phyloP scores from a whole-genome alignment of 2,888 invertebrate species.

The Marronus borbonicus region DNA sequence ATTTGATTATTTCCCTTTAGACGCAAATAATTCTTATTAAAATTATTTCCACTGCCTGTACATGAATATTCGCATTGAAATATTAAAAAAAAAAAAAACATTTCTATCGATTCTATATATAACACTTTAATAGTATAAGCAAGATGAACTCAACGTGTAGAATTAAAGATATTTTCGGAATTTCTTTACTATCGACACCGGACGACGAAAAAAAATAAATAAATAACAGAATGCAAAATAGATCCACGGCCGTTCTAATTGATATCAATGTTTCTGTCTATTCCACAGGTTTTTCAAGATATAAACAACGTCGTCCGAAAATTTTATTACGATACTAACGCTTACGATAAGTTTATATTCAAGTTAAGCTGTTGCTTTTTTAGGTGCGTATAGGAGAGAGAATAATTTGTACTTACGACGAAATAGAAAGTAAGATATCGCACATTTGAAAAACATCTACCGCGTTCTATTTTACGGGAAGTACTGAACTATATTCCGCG shows the following conservation, averaged over 20 bases:
- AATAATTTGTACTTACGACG: slow-evolving; percentile 31
- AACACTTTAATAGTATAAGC: slow-evolving; percentile 20
- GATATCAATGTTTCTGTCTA: neutral
- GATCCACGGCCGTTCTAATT: neutral
- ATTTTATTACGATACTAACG: neutral
- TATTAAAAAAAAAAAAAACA: neutral
- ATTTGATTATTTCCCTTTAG: slow-evolving; percentile 10
- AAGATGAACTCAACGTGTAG: slow-evolving; percentile 21
- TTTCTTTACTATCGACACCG: neutral
- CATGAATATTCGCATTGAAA: neutral
- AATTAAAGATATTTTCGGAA: slow-evolving; percentile 10
- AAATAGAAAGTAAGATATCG: slow-evolving; percentile 28
- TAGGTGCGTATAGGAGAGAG: neutral
- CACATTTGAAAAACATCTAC: slow-evolving; percentile 41
- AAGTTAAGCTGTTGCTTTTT: neutral
- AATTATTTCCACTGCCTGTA: neutral
- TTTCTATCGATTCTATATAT: slow-evolving; percentile 32
- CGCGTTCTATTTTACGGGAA: slow-evolving; percentile 44
- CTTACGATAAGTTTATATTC: neutral
- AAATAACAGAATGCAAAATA: slow-evolving; percentile 9
- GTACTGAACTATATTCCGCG: slow-evolving; percentile 41
- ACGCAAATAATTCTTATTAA: slow-evolving; percentile 5
- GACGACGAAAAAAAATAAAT: neutral
- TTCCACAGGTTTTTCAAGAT: slow-evolving; percentile 1
- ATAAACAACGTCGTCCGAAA: neutral